Conservation (phyloP, 2,113 vertebrate species). For the Phrynocephalus versicolor region DNA sequence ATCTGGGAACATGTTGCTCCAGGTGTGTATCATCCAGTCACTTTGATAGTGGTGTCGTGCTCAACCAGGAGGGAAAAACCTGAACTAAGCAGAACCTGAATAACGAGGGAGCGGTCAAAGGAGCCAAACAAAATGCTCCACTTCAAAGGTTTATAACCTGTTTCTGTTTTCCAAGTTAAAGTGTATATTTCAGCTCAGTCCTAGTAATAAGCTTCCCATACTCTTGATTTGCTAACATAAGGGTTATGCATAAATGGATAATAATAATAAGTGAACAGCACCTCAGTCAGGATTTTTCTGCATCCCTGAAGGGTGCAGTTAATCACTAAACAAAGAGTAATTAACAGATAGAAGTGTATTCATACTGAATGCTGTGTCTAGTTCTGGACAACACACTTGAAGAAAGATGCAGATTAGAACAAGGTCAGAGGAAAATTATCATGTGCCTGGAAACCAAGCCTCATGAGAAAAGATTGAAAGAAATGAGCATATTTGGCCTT, state of each 20-base stretch:
- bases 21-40: not conserved
- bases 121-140: not conserved
- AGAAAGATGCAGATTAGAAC: no score
- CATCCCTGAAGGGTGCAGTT: no score
- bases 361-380: no score
- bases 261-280: no score
- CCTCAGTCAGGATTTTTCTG: no score
- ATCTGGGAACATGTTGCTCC: not conserved
- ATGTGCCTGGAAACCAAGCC: no score
- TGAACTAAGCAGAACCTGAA: not conserved
- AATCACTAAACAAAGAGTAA: no score
- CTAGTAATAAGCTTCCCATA: not conserved
- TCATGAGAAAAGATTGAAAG: no score
- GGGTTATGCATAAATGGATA: not conserved
- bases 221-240: slow-evolving; percentile 13
- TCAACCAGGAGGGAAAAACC: not conserved
- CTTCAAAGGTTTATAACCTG: not conserved
- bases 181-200: not conserved
- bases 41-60: not conserved
- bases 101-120: not conserved
- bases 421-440: no score
- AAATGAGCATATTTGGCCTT: no score
- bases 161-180: not conserved
- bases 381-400: no score
- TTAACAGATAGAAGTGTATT: no score